phyloP scores from a whole-genome alignment of 1,140 invertebrate genomes.

The Agrilus planipennis region DNA sequence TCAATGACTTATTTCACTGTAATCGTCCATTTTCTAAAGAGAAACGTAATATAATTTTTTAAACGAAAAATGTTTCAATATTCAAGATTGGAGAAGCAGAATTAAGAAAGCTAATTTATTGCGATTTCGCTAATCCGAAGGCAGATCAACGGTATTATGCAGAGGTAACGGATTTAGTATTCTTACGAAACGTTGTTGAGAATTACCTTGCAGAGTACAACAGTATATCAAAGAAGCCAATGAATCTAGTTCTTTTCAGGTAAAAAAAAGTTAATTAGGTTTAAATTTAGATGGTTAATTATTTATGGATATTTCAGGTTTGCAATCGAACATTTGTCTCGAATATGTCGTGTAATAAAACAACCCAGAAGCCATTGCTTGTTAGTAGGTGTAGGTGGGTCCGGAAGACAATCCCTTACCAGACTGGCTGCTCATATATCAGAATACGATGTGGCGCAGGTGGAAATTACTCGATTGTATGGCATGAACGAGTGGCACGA shows the following conservation, averaged over 20 bases:
- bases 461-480: slow-evolving; percentile 85
- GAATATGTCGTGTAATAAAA: slow-evolving; percentile 82
- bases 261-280: slow-evolving; percentile 24
- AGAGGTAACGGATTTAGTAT: slow-evolving; percentile 75
- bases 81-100: slow-evolving; percentile 61
- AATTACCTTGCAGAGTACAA: slow-evolving; percentile 87
- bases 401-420: slow-evolving; percentile 81
- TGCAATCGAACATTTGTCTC: slow-evolving; percentile 88
- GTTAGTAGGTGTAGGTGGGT: slow-evolving; percentile 82
- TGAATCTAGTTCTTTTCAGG: slow-evolving; percentile 92
- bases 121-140: slow-evolving; percentile 92
- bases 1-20: too few relatives aligned
- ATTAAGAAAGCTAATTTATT: slow-evolving; percentile 80
- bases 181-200: slow-evolving; percentile 75
- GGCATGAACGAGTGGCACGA: slow-evolving; percentile 78
- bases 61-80: too few relatives aligned
- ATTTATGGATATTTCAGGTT: slow-evolving; percentile 44
- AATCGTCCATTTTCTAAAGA: too few relatives aligned
- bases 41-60: too few relatives aligned
- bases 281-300: slow-evolving; percentile 14
- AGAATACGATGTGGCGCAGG: slow-evolving; percentile 84
- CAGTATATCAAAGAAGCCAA: slow-evolving; percentile 93
- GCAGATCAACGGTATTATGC: slow-evolving; percentile 78
- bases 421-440: slow-evolving; percentile 84
- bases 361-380: slow-evolving; percentile 79